Evolutionary conservation across 2,113 vertebrate genomes (phyloP), one percentile per base, ranked within the genome.

Genomic region (Urocynchramus pylzowi): DNA sequence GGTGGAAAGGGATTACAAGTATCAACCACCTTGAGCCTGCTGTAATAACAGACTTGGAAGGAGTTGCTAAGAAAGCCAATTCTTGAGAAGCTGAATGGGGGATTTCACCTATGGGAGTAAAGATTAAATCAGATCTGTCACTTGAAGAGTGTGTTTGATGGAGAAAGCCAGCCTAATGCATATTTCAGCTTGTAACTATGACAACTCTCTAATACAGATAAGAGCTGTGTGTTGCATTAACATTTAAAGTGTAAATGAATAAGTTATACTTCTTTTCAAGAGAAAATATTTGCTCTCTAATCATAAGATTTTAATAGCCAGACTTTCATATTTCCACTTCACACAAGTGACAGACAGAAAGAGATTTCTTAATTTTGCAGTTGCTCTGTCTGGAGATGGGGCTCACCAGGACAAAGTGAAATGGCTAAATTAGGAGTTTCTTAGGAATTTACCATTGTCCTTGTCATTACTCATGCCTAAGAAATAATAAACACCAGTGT

Each of bases 221-320:
- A 95, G 57, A 92, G 79, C 67, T 69, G 70, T 44, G 56, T 71
- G 41, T 50, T 83, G 37, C 93, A 94, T 86, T 83, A 95, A 88
- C 71, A 88, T 84, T 95, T 88, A 27, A 92, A 79, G 67, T 78
- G 33, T 84, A 75, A 96, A 87, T 92, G 63, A 92, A 44, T 85
- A 94, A 93, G 63, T 95, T 83, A 90, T 56, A 73, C 14, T 83
- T 53, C 57, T 84, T 93, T 93, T 64, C 41, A 83, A 73, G 76
- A 73, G 50, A 90, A 93, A 90, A 92, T 88, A 95, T 94, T 93
- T 96, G 86, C 80, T 94, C 67, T 94, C 59, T 59, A 80, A 94
- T 93, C 37, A 79, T 92, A 63, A 92, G 85, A 85, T 67, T 87
- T 93, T 78, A 79, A 84, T 63, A 91, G 33, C 42, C 54, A 91